These are phyloP conservation scores for Acanthacorydalis orientalis DNA, from an alignment of 2,888 invertebrate species.

Conservation along the genomic window DNA sequence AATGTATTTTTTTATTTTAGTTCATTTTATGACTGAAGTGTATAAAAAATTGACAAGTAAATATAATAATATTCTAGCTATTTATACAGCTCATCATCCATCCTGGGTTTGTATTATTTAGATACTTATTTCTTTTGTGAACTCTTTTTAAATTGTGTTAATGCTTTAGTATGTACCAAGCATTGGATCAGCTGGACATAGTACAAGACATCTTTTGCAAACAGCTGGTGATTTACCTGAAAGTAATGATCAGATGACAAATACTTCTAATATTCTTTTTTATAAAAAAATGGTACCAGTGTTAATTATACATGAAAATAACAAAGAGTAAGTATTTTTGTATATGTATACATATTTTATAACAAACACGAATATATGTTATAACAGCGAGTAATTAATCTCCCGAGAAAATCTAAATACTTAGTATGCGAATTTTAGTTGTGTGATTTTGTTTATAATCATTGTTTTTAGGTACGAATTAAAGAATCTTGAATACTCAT, in stretches of 20 bases:
- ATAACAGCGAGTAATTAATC: too few species aligned
- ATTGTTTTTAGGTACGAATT: too few species aligned
- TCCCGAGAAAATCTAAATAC: too few species aligned
- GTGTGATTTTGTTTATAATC: too few species aligned
- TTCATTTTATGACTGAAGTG: conserved; percentile 34
- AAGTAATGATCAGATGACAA: not conserved
- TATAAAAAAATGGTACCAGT: not conserved
- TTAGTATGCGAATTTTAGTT: too few species aligned
- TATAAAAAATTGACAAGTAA: conserved; percentile 29
- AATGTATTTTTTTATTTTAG: conserved; percentile 15
- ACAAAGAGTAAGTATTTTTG: too few species aligned
- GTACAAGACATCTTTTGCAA: conserved; percentile 1
- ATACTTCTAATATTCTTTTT: not conserved
- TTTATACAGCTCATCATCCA: conserved; percentile 39
- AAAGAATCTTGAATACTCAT: too few species aligned
- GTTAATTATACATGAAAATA: too few species aligned
- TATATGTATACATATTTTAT: too few species aligned
- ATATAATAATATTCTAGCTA: conserved; percentile 30
- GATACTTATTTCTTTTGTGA: not conserved
- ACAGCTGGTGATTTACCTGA: too few species aligned
- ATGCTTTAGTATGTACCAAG: not conserved
- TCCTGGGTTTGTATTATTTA: conserved; percentile 28
- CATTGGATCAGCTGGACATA: not conserved
- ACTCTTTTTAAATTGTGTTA: not conserved
- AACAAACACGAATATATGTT: too few species aligned